These are phyloP conservation scores for Incurvaria masculella DNA, from an alignment of 2,888 invertebrate species.

Conservation along the genomic window DNA sequence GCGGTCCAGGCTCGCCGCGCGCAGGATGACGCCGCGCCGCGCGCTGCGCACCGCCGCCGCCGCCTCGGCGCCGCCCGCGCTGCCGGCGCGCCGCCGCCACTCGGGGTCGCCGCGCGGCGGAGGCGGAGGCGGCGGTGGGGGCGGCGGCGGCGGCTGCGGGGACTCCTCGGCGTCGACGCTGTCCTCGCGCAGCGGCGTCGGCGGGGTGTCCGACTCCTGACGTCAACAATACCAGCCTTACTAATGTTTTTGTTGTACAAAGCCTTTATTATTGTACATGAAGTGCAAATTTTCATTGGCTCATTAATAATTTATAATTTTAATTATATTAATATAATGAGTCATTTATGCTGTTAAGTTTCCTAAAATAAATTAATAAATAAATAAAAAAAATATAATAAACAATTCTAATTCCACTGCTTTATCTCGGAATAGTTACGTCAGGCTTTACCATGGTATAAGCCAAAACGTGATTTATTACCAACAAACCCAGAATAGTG, in stretches of 20 bases:
- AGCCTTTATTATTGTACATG: too few species aligned
- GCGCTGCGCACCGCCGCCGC: conserved; percentile 30
- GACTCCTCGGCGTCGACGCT: conserved; percentile 45
- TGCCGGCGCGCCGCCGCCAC: neutral
- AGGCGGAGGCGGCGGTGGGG: conserved; percentile 29
- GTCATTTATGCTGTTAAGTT: too few species aligned
- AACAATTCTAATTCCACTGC: too few species aligned
- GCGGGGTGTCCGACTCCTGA: conserved; percentile 40
- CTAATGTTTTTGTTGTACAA: too few species aligned
- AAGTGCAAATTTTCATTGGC: too few species aligned
- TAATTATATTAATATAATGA: conserved; percentile 2
- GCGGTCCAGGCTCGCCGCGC: conserved; percentile 48
- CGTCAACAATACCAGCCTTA: neutral
- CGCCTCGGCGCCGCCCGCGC: conserved; percentile 23
- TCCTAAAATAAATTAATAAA: too few species aligned
- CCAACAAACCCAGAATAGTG: too few species aligned
- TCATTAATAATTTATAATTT: too few species aligned
- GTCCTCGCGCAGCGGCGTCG: conserved; percentile 35
- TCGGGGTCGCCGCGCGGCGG: conserved; percentile 17
- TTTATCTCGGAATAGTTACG: too few species aligned
- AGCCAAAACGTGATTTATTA: too few species aligned
- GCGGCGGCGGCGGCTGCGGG: conserved; percentile 40
- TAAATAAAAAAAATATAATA: neutral
- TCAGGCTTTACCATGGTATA: too few species aligned
- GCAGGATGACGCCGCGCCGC: conserved; percentile 36